Evolutionary conservation across 2,888 invertebrate species (phyloP), one percentile per base, ranked within the genome.

Genomic region (Cancer borealis): DNA sequence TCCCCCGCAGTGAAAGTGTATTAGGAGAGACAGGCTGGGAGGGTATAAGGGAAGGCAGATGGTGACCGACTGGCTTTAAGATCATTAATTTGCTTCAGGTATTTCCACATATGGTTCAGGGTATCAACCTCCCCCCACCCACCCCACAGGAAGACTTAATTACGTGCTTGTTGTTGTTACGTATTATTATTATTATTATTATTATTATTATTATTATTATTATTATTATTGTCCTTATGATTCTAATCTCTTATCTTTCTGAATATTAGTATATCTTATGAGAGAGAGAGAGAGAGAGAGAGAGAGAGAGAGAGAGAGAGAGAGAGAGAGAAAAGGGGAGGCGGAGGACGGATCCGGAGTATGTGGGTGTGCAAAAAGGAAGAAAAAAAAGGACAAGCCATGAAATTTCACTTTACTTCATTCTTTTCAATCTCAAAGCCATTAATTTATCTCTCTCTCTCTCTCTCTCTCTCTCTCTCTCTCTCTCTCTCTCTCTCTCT

Each of bases 401-500:
- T 30, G 79, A 79, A 79, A 79, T 79, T 79, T 30, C 26, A 79
- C 79, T 30, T 79, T 30, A 10, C 26, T 10, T 79, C 6, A 79
- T 21, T 30, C 66, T 26, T 79, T 79, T 79, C 79, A 79, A 4
- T 79, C 10, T 6, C 8, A 26, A 79, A 26, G 30, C 21, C 66
- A 66, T 66, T 66, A 21, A n/a, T 21, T 66, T 21, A 30, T 79
- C 79, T 79, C 79, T 30, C 79, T 30, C 79, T 79, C 66, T 66
- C 66, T 66, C 66, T 79, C 79, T 79, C 30, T 79, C 30, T 79
- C 30, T 79, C 79, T 79, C 79, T 79, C 79, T 79, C 79, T 79
- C 79, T 79, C 30, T 30, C 79, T 30, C 79, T 30, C 66, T n/a
- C 54, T 54, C 54, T 66, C 66, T 66, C n/a, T 66, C n/a, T 66